phyloP scores from a whole-genome alignment of 2,888 invertebrate species.

The Arrhopalites spinosus region DNA sequence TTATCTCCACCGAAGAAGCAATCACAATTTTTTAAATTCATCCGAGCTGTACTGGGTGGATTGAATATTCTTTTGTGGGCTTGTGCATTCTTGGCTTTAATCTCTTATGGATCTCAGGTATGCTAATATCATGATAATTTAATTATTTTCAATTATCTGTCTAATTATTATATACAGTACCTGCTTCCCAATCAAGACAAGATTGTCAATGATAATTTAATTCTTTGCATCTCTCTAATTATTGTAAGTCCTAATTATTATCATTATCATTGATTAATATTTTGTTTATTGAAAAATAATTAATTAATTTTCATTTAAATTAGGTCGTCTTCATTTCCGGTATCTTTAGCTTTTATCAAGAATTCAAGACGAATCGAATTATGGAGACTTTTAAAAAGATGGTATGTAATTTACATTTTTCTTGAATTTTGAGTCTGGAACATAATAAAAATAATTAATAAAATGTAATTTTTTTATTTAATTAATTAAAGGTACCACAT shows the following conservation, averaged over 20 bases:
- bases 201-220: slow-evolving; percentile 62
- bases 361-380: slow-evolving; percentile 68
- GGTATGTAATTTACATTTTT: no score
- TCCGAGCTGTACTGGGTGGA: slow-evolving; percentile 64
- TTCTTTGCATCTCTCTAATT: slow-evolving; percentile 60
- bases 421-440: no score
- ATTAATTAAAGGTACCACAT: neutral
- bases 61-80: slow-evolving; percentile 62
- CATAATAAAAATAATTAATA: no score
- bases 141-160: slow-evolving; percentile 58
- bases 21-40: slow-evolving; percentile 61
- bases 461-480: no score
- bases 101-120: slow-evolving; percentile 60
- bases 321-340: slow-evolving; percentile 71
- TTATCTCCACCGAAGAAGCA: slow-evolving; percentile 63
- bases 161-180: slow-evolving; percentile 59
- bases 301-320: no score
- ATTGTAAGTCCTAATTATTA: slow-evolving; percentile 58
- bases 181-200: slow-evolving; percentile 58
- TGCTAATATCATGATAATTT: no score
- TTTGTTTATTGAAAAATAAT: no score
- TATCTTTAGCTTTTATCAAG: slow-evolving; percentile 71
- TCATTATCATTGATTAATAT: no score
- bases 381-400: slow-evolving; percentile 66
- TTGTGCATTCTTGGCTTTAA: slow-evolving; percentile 61